Percentiles rank a stretch among this genome's conserved stretches.
These are phyloP conservation scores for Takifugu bimaculatus DNA, from an alignment of 2,113 vertebrate species.

Conservation along the genomic window DNA sequence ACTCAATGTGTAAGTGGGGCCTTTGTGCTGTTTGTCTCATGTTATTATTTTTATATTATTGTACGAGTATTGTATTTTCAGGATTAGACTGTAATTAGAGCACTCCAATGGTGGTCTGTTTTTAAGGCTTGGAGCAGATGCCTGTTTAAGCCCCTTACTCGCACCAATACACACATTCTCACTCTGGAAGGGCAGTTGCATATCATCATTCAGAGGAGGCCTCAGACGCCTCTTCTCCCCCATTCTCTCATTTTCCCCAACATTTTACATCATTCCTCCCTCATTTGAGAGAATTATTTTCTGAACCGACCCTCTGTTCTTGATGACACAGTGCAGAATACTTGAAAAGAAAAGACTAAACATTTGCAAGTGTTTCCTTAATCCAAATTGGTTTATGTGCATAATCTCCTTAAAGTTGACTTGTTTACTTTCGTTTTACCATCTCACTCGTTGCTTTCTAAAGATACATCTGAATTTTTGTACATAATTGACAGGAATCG, in stretches of 20 bases:
- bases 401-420: too few species aligned
- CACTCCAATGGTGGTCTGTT: slow-evolving; percentile 36
- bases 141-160: slow-evolving; percentile 34
- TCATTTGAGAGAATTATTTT: too few species aligned
- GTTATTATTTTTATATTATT: not conserved
- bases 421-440: too few species aligned
- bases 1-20: not conserved
- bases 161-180: slow-evolving; percentile 11
- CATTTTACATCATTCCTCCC: too few species aligned
- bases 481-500: too few species aligned
- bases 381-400: too few species aligned
- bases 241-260: not conserved
- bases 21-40: not conserved
- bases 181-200: not conserved
- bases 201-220: slow-evolving; percentile 28
- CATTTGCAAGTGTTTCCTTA: too few species aligned
- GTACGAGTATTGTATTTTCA: slow-evolving; percentile 25
- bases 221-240: slow-evolving; percentile 12
- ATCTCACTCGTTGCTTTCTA: too few species aligned
- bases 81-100: slow-evolving; percentile 61
- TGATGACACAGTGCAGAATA: too few species aligned
- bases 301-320: too few species aligned
- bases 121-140: slow-evolving; percentile 56
- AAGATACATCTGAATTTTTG: too few species aligned
- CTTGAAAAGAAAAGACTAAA: too few species aligned